phyloP scores from a whole-genome alignment of 2,888 invertebrate species.

The Acanthosepion esculentum region DNA sequence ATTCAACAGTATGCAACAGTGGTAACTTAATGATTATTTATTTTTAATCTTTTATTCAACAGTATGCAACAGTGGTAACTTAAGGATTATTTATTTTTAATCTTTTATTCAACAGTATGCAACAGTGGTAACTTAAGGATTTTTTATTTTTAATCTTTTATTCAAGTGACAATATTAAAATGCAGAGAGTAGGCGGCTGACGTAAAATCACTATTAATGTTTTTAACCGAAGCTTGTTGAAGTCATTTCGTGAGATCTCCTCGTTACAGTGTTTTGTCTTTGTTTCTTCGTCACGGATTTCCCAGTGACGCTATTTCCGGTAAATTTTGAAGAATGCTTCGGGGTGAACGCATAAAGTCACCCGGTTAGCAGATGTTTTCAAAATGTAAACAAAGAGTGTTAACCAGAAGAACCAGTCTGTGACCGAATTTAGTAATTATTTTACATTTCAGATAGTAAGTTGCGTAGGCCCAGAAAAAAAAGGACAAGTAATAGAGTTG shows the following conservation, averaged over 20 bases:
- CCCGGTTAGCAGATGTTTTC: neutral
- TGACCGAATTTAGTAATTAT: neutral
- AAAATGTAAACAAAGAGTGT: neutral
- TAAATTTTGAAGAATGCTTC: neutral
- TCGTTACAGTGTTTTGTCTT: neutral
- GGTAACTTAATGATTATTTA: too few relatives aligned
- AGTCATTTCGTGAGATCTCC: neutral
- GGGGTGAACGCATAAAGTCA: too few relatives aligned
- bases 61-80: too few relatives aligned
- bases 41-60: too few relatives aligned
- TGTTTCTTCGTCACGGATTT: neutral
- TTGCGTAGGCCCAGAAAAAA: neutral
- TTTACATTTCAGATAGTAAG: neutral
- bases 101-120: too few relatives aligned
- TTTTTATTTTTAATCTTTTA: too few relatives aligned
- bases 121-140: too few relatives aligned
- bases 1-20: too few relatives aligned
- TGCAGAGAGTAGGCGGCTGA: too few relatives aligned
- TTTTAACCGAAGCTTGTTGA: neutral
- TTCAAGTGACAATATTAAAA: too few relatives aligned
- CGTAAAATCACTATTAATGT: too few relatives aligned
- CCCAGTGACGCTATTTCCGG: neutral
- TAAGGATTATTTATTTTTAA: too few relatives aligned
- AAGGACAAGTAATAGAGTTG: neutral
- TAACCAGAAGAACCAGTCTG: neutral